These are phyloP conservation scores for Pagetopsis macropterus DNA, from an alignment of 2,797 vertebrate species.

Conservation along the genomic window DNA sequence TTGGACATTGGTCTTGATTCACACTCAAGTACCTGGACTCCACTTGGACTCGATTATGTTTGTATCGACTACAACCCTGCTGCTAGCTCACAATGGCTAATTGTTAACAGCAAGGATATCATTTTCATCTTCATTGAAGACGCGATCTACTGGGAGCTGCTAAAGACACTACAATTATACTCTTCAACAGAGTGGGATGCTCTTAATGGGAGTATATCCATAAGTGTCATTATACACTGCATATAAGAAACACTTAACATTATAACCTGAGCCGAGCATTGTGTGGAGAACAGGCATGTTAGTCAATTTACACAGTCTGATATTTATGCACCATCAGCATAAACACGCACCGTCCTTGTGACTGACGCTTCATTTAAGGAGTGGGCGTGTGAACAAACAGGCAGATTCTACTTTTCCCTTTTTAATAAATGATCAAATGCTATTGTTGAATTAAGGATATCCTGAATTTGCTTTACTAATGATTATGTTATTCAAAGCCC, in stretches of 20 bases:
- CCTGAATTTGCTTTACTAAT: background rate
- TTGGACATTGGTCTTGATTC: no score
- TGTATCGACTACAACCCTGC: no score
- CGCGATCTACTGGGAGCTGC: conserved; percentile 26
- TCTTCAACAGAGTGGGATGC: background rate
- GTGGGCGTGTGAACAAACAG: no score
- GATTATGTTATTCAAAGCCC: background rate
- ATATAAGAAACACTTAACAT: background rate
- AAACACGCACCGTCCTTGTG: background rate
- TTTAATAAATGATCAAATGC: background rate
- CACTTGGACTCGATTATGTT: no score
- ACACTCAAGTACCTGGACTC: no score
- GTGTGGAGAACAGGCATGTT: background rate
- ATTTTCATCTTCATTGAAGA: conserved; percentile 32
- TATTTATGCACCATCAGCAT: background rate
- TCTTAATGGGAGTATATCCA: conserved; percentile 20
- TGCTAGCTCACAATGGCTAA: conserved; percentile 23
- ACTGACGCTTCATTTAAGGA: background rate
- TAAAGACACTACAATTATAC: conserved; percentile 23
- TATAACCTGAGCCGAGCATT: background rate
- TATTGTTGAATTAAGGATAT: background rate
- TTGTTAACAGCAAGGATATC: conserved; percentile 41
- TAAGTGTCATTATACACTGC: conserved; percentile 2
- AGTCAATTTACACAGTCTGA: background rate
- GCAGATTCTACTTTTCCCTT: no score